Evolutionary conservation across 1,140 invertebrate genomes (phyloP).

Genomic region (Cardiocondyla obscurior): DNA sequence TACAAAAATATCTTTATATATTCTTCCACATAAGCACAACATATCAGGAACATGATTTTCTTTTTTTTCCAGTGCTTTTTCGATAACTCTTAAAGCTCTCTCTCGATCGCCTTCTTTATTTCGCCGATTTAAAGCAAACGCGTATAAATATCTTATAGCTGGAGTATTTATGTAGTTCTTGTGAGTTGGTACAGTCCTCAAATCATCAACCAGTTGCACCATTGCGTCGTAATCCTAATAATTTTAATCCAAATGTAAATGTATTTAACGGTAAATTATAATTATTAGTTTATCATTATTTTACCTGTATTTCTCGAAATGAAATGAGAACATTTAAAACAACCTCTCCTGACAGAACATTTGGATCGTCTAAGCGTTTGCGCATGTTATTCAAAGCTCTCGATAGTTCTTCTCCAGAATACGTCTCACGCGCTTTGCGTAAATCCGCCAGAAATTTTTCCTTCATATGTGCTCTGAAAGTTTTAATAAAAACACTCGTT

Average conservation of each 20-base stretch:
- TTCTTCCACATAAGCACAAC: conserved; percentile 98
- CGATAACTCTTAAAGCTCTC: conserved; percentile 95
- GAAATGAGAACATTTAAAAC: conserved; percentile 96
- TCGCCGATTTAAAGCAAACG: conserved; percentile 98
- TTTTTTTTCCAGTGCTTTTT: conserved; percentile 94
- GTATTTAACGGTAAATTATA: neutral
- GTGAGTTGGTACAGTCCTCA: conserved; percentile 96
- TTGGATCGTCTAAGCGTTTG: conserved; percentile 97
- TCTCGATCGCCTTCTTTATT: conserved; percentile 97
- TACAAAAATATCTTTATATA: conserved; percentile 99
- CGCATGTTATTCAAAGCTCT: conserved; percentile 95
- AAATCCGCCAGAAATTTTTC: conserved; percentile 98
- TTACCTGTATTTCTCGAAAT: conserved; percentile 94
- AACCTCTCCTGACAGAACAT: conserved; percentile 97
- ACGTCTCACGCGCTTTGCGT: conserved; percentile 95
- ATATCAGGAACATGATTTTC: conserved; percentile 98
- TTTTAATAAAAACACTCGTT: conserved; percentile 10
- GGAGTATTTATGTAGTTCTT: conserved; percentile 95
- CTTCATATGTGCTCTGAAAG: conserved; percentile 96
- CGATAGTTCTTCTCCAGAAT: conserved; percentile 93
- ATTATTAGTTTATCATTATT: neutral
- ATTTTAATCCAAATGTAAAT: conserved; percentile 5
- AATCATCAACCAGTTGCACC: conserved; percentile 98
- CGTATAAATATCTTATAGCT: conserved; percentile 96
- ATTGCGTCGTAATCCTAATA: conserved; percentile 97